A percentile compares a stretch with the other conserved stretches of the same genome.
Evolutionary conservation across 2,888 invertebrate genomes (phyloP).

Genomic region (Volucella zonaria): DNA sequence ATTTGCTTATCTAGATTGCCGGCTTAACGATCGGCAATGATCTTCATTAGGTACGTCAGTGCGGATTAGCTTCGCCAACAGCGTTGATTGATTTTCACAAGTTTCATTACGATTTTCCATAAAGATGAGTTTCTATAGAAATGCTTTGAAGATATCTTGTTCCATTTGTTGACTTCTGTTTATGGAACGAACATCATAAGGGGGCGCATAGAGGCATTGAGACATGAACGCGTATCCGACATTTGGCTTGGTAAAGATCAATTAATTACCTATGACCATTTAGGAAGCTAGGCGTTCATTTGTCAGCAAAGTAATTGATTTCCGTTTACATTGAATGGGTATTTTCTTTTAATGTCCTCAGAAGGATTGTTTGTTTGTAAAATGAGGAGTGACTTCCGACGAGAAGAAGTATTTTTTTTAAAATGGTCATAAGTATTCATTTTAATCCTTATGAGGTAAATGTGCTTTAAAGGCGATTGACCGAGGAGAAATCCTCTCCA

Average conservation of each 20-base stretch:
- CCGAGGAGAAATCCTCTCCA: too few relatives aligned
- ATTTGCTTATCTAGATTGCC: slow-evolving; percentile 40
- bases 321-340: slow-evolving; percentile 25
- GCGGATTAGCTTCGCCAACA: slow-evolving; percentile 20
- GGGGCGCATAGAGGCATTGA: background rate
- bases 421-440: too few relatives aligned
- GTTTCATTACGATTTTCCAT: slow-evolving; percentile 49
- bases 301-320: slow-evolving; percentile 29
- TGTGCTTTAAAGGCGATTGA: too few relatives aligned
- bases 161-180: slow-evolving; percentile 53
- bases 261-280: slow-evolving; percentile 50
- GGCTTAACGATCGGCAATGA: slow-evolving; percentile 13
- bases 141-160: slow-evolving; percentile 23
- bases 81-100: slow-evolving; percentile 37
- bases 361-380: slow-evolving; percentile 5
- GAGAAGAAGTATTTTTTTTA: background rate
- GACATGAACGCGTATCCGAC: slow-evolving; percentile 27
- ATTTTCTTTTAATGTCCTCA: slow-evolving; percentile 9
- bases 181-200: slow-evolving; percentile 14
- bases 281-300: background rate
- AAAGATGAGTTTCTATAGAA: background rate
- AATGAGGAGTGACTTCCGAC: background rate
- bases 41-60: background rate
- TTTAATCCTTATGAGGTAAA: too few relatives aligned
- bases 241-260: slow-evolving; percentile 36